These are phyloP conservation scores for Sebastes matsubarae DNA, from an alignment of 2,797 vertebrate species.

Conservation along the genomic window DNA sequence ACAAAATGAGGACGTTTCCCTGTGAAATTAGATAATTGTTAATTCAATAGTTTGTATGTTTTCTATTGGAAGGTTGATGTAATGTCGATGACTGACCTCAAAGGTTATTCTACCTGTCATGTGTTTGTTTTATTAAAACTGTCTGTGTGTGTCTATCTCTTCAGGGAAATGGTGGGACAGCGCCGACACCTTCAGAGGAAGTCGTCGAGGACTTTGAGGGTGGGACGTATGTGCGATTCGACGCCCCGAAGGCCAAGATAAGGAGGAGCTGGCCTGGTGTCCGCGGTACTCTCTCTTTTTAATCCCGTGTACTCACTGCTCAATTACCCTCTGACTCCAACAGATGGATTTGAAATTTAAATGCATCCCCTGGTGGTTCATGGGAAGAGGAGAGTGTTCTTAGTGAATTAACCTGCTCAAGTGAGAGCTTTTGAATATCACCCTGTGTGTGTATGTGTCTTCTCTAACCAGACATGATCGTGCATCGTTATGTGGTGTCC, in stretches of 20 bases:
- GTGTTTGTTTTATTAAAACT: background rate
- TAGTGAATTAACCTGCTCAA: background rate
- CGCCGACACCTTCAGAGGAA: slow-evolving; percentile 76
- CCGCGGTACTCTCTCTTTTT: slow-evolving; percentile 80
- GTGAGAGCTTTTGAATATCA: background rate
- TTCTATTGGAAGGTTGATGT: background rate
- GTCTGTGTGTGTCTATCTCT: slow-evolving; percentile 13
- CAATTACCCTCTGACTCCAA: slow-evolving; percentile 22
- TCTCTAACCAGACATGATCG: slow-evolving; percentile 88
- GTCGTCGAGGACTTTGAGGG: slow-evolving; percentile 80
- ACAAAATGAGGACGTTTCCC: background rate
- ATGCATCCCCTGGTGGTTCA: background rate
- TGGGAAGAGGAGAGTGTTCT: background rate
- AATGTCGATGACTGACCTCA: background rate
- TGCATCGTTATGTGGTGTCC: slow-evolving; percentile 93
- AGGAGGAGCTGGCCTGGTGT: slow-evolving; percentile 91
- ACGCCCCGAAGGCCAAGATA: slow-evolving; percentile 86
- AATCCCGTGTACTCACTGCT: slow-evolving; percentile 8
- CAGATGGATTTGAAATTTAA: slow-evolving; percentile 8
- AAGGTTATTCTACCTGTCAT: background rate
- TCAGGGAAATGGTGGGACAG: slow-evolving; percentile 87
- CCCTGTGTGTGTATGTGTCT: slow-evolving; percentile 3
- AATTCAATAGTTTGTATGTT: background rate
- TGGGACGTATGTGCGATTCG: slow-evolving; percentile 91
- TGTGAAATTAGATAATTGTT: background rate